Conservation (phyloP, 2,888 invertebrate genomes). For the Dasypolia templi region DNA sequence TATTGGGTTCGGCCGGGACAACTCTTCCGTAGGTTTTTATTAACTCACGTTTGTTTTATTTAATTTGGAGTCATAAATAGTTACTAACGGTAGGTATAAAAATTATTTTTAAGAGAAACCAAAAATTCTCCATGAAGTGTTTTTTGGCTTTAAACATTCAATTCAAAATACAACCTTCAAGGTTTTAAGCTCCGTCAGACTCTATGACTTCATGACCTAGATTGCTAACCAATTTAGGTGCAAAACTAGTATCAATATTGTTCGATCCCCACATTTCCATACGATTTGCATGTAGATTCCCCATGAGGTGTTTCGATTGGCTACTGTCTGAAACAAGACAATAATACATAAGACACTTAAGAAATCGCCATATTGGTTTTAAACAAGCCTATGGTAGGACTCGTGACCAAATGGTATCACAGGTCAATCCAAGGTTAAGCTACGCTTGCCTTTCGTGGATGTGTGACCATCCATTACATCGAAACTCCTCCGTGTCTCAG, state of each 20-base stretch:
- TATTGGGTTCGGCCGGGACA: too few relatives aligned
- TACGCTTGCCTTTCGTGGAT: neutral
- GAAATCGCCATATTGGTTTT: constrained; percentile 3
- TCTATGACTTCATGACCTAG: constrained; percentile 13
- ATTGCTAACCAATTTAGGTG: constrained; percentile 33
- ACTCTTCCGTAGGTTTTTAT: neutral
- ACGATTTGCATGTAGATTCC: constrained; percentile 52
- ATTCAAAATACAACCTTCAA: neutral
- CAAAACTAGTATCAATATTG: constrained; percentile 35
- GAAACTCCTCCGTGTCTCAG: too few relatives aligned
- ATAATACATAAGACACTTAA: constrained; percentile 14
- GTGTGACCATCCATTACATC: neutral
- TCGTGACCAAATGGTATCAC: neutral
- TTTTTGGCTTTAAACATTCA: neutral
- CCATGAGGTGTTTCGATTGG: constrained; percentile 25
- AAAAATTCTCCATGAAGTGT: neutral
- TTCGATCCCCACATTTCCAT: constrained; percentile 53
- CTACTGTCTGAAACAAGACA: constrained; percentile 16
- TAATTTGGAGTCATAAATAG: too few relatives aligned
- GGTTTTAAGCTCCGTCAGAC: neutral
- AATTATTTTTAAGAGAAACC: neutral
- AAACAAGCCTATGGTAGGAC: neutral
- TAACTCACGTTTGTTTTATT: neutral
- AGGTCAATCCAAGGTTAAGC: neutral
- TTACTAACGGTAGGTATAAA: neutral